Base-by-base conservation (phyloP, 2,113 vertebrate species). In the Charina bottae region DNA sequence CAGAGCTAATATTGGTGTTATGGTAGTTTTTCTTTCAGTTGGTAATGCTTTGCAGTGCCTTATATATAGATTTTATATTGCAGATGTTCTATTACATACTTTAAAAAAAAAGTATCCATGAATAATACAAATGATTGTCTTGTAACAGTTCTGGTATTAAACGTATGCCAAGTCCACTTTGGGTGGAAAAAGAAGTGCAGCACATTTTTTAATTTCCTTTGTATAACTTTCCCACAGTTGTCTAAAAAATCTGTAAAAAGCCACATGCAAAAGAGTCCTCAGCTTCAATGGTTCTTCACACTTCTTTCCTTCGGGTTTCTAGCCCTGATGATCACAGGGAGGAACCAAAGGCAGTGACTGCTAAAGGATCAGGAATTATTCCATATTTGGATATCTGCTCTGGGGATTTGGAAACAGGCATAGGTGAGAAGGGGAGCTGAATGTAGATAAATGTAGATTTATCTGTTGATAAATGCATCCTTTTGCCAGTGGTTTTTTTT, bases 21-120 rank as follows among this genome's bases (percentile, higher is more conserved):
- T 8, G 0, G 0, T 33, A 21, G 83, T 85, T 0, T 23, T 15
- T 46, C 0, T 0, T 49, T 93, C 89, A 26, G 7, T 91, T 86
- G 33, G 21, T 86, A 92, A 58, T 86, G 33, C 72, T 83, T 0
- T 59, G 28, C 87, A 55, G 72, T 91, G 87, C 94, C 85, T 89
- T 89, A 54, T 58, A 62, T 46, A 85, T 56, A 37, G n/a, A 54
- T 59, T n/a, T 54, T 17, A 86, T 64, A 19, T 19, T 49, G 62
- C 17, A 0, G 2, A 53, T 56, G 7, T 72, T 68, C 42, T 72
- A 83, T 78, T 87, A 62, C 84, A 89, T 85, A 68, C 37, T 84
- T 58, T 54, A 53, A 93, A 68, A 21, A n/a, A n/a, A n/a, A 28
- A 83, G 59, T 94, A 91, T 91, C 83, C 85, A 78, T 94, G 93